phyloP scores from a whole-genome alignment of 2,888 invertebrate species.

The Lacanobia wlatinum region DNA sequence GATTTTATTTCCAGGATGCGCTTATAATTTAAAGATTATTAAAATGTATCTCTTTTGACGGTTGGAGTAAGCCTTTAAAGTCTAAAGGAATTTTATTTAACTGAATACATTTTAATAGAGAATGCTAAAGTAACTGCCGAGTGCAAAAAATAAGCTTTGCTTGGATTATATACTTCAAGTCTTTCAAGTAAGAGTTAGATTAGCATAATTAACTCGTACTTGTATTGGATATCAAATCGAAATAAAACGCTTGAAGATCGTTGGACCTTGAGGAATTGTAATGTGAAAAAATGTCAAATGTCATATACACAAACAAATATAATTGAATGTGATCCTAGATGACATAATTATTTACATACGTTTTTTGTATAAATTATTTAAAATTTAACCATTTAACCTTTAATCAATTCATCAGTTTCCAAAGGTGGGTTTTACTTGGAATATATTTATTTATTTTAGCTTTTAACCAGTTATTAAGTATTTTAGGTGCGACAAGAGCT shows the following conservation, averaged over 20 bases:
- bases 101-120: neutral
- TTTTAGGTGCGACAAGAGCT: neutral
- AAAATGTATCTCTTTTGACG: conserved; percentile 8
- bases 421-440: neutral
- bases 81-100: conserved; percentile 6
- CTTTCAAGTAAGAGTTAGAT: neutral
- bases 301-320: neutral
- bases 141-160: neutral
- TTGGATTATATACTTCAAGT: conserved; percentile 9
- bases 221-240: neutral
- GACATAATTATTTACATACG: neutral
- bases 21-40: conserved; percentile 36
- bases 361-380: neutral
- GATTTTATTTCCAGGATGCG: conserved; percentile 68
- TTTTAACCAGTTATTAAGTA: neutral
- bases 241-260: neutral
- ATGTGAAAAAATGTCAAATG: neutral
- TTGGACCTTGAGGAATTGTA: conserved; percentile 9
- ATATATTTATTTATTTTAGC: neutral
- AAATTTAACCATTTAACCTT: neutral
- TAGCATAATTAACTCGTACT: neutral
- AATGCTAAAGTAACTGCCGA: neutral
- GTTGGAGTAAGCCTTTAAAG: conserved; percentile 9
- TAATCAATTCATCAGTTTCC: neutral
- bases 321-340: conserved; percentile 1